Base-by-base conservation (phyloP, 2,113 vertebrate genomes). In the Cavia aperea region DNA sequence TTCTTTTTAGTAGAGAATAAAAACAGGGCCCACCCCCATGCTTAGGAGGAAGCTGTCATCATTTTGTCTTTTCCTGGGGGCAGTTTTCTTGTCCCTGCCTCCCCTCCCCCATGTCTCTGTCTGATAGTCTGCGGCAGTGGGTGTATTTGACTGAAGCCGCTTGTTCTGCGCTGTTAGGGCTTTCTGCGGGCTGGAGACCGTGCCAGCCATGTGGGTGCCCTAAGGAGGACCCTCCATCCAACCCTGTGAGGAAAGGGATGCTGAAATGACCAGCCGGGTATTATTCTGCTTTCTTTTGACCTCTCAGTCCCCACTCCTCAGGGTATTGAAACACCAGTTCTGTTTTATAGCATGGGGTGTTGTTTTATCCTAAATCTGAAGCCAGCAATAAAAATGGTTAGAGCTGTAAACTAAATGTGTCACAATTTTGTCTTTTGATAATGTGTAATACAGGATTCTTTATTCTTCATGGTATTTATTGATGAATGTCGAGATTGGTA, bases 1-100 rank as follows among this genome's bases (percentile, higher is more conserved):
- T 68, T 92, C 31, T 36, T 83, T 86, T 83, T 81, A 70, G 72
- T 91, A 70, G 66, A 46, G n/a, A 88, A 73, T 78, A 70, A 93
- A 93, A 94, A 85, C 85, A 68, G 70, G 51, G 31, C 18, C n/a
- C 72, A 12, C 2, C 2, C 2, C 11, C 13, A 5, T 89, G 56
- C 36, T 89, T 86, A 90, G 33, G 33, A 77, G 87, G 65, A 89
- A 73, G 63, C 49, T 49, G 18, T 89, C 33, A 63, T 89, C 23
- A 39, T 87, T 84, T 58, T 86, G 4, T 43, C 81, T 84, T 63
- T 91, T 66, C 68, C 89, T 93, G 63, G 14, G 56, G 56, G 15
- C 56, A 54, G 51, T 54, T 54, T 54, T 54, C 51, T 54, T 54
- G 51, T 54, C 51, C 11, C 51, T 12, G 51, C 51, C 51, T 56